A percentile compares a stretch with the other conserved stretches of the same genome.
phyloP scores from a whole-genome alignment of 2,797 vertebrate species.

The Dendrocincla tyrannina region DNA sequence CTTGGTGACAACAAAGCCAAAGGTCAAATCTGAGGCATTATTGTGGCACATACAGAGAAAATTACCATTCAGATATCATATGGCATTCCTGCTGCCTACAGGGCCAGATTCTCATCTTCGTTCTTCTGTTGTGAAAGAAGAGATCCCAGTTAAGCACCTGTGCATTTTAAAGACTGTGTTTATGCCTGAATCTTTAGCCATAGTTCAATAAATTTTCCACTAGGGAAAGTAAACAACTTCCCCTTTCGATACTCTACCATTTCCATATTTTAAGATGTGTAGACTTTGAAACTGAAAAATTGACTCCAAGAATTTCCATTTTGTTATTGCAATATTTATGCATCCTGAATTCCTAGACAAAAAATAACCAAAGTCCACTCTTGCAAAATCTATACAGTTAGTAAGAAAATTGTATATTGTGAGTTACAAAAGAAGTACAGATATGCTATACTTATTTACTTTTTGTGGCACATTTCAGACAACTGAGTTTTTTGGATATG shows the following conservation, averaged over 20 bases:
- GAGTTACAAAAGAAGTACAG: not conserved
- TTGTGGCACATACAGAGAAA: slow-evolving; percentile 56
- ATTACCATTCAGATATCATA: slow-evolving; percentile 62
- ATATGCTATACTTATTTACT: not conserved
- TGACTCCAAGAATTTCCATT: not conserved
- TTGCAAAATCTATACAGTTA: not conserved
- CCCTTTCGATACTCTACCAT: not conserved
- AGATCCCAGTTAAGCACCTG: not conserved
- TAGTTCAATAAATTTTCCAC: not conserved
- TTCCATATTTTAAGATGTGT: not conserved
- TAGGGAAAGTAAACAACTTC: not conserved
- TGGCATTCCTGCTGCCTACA: slow-evolving; percentile 11
- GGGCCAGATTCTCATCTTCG: slow-evolving; percentile 17
- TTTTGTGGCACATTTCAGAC: not conserved
- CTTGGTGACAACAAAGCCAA: slow-evolving; percentile 66
- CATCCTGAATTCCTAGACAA: not conserved
- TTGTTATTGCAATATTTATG: not conserved
- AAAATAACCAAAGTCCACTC: not conserved
- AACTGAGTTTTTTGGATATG: not conserved
- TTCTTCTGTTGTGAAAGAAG: not conserved
- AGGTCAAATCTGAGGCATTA: slow-evolving; percentile 58
- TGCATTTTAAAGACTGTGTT: not conserved
- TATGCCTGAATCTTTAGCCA: not conserved
- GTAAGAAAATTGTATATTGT: not conserved
- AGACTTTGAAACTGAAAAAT: not conserved